Base-by-base conservation (phyloP, 2,797 vertebrate species). In the Tapera naevia region DNA sequence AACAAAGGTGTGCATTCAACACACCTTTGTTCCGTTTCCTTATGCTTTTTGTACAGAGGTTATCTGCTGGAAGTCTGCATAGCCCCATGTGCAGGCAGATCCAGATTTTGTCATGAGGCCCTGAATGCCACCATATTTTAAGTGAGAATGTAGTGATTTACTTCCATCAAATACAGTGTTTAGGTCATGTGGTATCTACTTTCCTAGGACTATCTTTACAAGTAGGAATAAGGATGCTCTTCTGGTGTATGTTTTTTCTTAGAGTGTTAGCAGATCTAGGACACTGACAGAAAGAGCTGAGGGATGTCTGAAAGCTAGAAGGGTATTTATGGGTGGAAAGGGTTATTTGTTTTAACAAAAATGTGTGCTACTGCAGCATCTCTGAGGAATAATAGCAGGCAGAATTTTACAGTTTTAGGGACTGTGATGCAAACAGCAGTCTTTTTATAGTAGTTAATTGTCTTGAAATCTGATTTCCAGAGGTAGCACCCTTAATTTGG, bases 401-500 rank as follows among this genome's bases (percentile, higher is more conserved):
- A 92, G 75, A 83, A 57, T 88, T 94, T 53, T 86, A 61, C 25
- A n/a, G 27, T 50, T 89, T 87, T 74, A 37, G 75, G 50, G 81
- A 21, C 30, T 75, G 61, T 71, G 90, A 70, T 72, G 75, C 69
- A 56, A 89, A 80, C 30, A 92, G n/a, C 27, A 78, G 50, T 73
- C 45, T 70, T 87, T 76, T 62, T 80, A n/a, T 61, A 33, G 46
- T 30, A 60, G 66, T 82, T 95, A 93, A 93, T 94, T 92, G 75
- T 94, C 91, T 86, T 80, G 81, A 89, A 93, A 85, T 89, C 81
- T 39, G 87, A 88, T 95, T 91, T 95, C 84, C 89, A 86, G 76
- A 95, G 84, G 86, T 83, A 93, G 75, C 89, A 92, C 69, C 69
- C 81, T 75, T 93, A 79, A 95, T 92, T 89, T 72, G 64, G 71